A percentile compares a stretch with the other conserved stretches of the same genome.
phyloP scores from a whole-genome alignment of 2,888 invertebrate species.

The Stenchaetothrips biformis region DNA sequence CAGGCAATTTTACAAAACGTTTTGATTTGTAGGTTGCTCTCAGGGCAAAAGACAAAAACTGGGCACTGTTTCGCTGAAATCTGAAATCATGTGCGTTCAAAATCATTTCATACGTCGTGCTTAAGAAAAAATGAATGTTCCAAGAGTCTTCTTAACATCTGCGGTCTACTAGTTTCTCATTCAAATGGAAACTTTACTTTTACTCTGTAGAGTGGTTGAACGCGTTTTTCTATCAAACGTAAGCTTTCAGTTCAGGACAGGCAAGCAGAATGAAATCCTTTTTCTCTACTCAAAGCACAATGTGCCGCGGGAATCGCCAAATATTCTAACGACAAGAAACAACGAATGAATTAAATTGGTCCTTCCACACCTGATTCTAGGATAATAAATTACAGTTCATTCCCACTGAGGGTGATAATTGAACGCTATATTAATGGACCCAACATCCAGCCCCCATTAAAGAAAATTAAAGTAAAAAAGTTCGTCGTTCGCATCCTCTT shows the following conservation, averaged over 20 bases:
- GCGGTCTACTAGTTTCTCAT: too few relatives aligned
- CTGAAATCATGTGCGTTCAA: background rate
- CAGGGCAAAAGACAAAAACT: background rate
- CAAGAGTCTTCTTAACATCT: background rate
- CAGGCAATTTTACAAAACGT: background rate
- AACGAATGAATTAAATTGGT: background rate
- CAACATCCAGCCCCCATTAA: constrained; percentile 13
- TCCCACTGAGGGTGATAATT: constrained; percentile 6
- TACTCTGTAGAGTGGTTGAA: too few relatives aligned
- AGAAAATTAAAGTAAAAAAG: background rate
- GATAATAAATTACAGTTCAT: constrained; percentile 9
- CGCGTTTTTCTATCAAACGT: too few relatives aligned
- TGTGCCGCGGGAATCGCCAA: background rate
- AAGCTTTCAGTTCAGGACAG: too few relatives aligned
- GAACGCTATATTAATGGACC: constrained; percentile 23
- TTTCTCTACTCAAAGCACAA: too few relatives aligned
- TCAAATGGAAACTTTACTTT: too few relatives aligned
- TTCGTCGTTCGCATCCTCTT: background rate
- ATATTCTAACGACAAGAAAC: background rate
- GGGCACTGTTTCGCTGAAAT: background rate
- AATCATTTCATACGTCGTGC: background rate
- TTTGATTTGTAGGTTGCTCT: background rate
- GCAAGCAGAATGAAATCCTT: too few relatives aligned
- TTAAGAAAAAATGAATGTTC: background rate
- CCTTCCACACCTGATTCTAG: background rate